These are phyloP conservation scores for Pachyrhynchus sulphureomaculatus DNA, from an alignment of 1,140 invertebrate genomes.

Conservation along the genomic window DNA sequence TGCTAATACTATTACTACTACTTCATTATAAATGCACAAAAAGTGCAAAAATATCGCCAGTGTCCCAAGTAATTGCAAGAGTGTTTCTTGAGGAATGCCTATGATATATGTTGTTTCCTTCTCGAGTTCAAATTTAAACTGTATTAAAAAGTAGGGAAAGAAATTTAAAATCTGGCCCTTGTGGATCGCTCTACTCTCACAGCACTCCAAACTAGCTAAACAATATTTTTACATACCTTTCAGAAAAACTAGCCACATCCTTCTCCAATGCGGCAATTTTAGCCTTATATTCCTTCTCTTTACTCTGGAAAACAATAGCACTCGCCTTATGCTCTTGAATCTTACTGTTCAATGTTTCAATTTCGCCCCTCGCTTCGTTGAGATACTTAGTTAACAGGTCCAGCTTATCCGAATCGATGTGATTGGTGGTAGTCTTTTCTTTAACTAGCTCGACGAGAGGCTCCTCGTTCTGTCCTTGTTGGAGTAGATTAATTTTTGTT, in stretches of 20 bases:
- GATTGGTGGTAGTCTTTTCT: constrained; percentile 27
- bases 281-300: constrained; percentile 49
- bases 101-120: too few species aligned
- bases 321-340: constrained; percentile 54
- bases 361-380: constrained; percentile 55
- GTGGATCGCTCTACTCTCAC: too few species aligned
- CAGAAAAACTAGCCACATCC: constrained; percentile 57
- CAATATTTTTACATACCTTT: constrained; percentile 48
- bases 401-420: constrained; percentile 49
- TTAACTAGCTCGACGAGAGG: constrained; percentile 39
- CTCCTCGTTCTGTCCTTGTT: constrained; percentile 45
- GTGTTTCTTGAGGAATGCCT: too few species aligned
- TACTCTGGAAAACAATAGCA: constrained; percentile 52
- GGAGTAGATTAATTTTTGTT: constrained; percentile 69
- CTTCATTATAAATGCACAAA: too few species aligned
- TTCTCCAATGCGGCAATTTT: constrained; percentile 42
- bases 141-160: too few species aligned
- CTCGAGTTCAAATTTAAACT: too few species aligned
- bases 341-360: constrained; percentile 54
- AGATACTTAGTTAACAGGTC: constrained; percentile 56
- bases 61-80: too few species aligned
- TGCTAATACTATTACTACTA: too few species aligned
- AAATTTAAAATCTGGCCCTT: too few species aligned
- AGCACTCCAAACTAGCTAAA: too few species aligned
- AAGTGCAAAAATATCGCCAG: too few species aligned